These are phyloP conservation scores for Saguinus midas DNA, from an alignment of 2,113 vertebrate species.

Conservation along the genomic window DNA sequence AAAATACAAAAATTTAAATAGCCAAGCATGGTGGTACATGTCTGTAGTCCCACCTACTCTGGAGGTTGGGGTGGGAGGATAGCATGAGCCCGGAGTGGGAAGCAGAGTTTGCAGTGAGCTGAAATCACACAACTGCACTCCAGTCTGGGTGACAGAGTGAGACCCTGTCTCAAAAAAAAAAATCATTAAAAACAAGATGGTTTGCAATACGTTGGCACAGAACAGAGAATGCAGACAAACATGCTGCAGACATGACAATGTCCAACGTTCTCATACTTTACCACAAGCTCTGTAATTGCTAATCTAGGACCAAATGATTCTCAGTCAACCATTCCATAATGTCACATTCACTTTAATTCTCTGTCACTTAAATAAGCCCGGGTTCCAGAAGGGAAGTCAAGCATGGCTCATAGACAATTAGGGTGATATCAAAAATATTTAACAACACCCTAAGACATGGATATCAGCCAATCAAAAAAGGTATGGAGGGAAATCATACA, in stretches of 20 bases:
- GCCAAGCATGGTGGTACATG: too few species aligned
- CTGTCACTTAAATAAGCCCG: not conserved
- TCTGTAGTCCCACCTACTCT: too few species aligned
- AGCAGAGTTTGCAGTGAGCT: too few species aligned
- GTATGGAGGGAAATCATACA: not conserved
- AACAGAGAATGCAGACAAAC: not conserved
- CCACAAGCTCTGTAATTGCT: not conserved
- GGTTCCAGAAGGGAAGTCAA: not conserved
- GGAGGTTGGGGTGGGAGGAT: too few species aligned
- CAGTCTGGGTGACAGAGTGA: too few species aligned
- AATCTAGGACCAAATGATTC: not conserved
- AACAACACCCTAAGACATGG: not conserved
- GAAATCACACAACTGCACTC: too few species aligned
- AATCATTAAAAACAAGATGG: not conserved
- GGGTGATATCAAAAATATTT: not conserved
- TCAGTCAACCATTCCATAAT: not conserved
- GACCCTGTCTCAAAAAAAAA: too few species aligned
- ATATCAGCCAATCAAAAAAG: not conserved
- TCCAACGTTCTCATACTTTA: not conserved
- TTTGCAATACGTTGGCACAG: not conserved
- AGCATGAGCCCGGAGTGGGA: too few species aligned
- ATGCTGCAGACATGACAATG: not conserved
- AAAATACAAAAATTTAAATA: too few species aligned
- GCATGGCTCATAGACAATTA: not conserved
- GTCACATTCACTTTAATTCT: not conserved